Evolutionary conservation across 2,797 vertebrate species (phyloP).

Genomic region (Synaphobranchus kaupii): DNA sequence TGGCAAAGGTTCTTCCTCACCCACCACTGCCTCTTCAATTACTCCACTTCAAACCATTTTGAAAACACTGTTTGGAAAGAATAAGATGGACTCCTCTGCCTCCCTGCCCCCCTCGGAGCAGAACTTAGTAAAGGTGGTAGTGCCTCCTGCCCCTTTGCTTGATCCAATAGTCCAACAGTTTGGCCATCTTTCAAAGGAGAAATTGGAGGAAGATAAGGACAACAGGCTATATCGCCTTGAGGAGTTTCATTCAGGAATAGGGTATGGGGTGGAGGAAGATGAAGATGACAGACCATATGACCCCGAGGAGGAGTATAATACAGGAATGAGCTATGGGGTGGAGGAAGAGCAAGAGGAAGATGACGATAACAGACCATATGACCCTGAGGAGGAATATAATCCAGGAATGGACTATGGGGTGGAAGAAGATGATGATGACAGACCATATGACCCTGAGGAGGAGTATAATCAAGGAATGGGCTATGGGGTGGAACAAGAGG

Average conservation of each 20-base stretch:
- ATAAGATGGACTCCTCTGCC: conserved; percentile 66
- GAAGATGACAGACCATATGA: conserved; percentile 78
- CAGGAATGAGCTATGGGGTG: conserved; percentile 63
- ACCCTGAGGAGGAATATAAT: conserved; percentile 79
- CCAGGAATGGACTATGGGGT: conserved; percentile 64
- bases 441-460: conserved; percentile 78
- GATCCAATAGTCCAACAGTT: conserved; percentile 94
- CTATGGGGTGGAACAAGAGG: conserved; percentile 54
- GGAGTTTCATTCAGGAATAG: conserved; percentile 72
- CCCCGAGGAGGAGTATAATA: conserved; percentile 78
- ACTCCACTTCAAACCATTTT: conserved; percentile 88
- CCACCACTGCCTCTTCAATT: conserved; percentile 35
- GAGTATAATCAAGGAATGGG: conserved; percentile 73
- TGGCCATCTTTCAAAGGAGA: conserved; percentile 82
- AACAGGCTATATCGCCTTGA: conserved; percentile 77
- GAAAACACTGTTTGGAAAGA: conserved; percentile 84
- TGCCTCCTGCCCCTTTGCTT: conserved; percentile 67
- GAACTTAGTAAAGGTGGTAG: conserved; percentile 49
- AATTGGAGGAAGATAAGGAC: conserved; percentile 70
- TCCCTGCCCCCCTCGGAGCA: conserved; percentile 57
- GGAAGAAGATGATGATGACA: conserved; percentile 75
- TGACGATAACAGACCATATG: conserved; percentile 78
- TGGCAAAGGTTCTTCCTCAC: neutral
- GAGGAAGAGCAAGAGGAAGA: conserved; percentile 58
- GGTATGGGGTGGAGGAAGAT: conserved; percentile 67